These are phyloP conservation scores for Pithys albifrons DNA, from an alignment of 2,113 vertebrate genomes.

Conservation along the genomic window DNA sequence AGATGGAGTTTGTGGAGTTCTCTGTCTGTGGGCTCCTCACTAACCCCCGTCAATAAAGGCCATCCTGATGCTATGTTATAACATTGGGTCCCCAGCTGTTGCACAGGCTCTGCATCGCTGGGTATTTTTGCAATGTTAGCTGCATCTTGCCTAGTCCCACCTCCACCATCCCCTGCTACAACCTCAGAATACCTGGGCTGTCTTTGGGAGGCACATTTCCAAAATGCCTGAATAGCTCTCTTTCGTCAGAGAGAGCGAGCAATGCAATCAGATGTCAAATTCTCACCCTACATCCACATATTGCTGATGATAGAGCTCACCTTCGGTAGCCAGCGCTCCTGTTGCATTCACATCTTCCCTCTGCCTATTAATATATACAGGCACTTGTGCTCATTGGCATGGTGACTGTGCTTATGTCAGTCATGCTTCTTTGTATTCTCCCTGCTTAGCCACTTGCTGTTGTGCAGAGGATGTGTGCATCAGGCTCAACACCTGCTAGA, in stretches of 20 bases:
- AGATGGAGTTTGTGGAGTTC: neutral
- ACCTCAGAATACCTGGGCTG: neutral
- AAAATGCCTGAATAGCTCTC: neutral
- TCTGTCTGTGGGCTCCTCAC: neutral
- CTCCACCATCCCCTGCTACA: neutral
- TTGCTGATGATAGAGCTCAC: neutral
- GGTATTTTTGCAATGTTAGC: neutral
- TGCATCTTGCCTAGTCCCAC: neutral
- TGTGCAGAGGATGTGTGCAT: slow-evolving; percentile 55
- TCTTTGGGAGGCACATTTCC: neutral
- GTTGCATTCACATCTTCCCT: slow-evolving; percentile 22
- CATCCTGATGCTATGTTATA: neutral
- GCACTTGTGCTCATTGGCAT: slow-evolving; percentile 68
- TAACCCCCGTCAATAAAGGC: neutral
- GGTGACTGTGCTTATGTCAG: slow-evolving; percentile 69
- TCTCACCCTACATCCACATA: neutral
- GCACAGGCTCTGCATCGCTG: fast-evolving
- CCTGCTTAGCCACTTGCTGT: slow-evolving; percentile 45
- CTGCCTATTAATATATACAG: slow-evolving; percentile 58
- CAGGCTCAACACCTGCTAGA: slow-evolving; percentile 50
- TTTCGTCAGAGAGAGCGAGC: neutral
- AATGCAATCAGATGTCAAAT: neutral
- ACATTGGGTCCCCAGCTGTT: neutral
- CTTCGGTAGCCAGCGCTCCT: neutral
- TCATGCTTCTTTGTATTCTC: slow-evolving; percentile 69